Evolutionary conservation across 2,113 vertebrate genomes (phyloP), one percentile per base, ranked within the genome.

Genomic region (Callaeas wilsoni): DNA sequence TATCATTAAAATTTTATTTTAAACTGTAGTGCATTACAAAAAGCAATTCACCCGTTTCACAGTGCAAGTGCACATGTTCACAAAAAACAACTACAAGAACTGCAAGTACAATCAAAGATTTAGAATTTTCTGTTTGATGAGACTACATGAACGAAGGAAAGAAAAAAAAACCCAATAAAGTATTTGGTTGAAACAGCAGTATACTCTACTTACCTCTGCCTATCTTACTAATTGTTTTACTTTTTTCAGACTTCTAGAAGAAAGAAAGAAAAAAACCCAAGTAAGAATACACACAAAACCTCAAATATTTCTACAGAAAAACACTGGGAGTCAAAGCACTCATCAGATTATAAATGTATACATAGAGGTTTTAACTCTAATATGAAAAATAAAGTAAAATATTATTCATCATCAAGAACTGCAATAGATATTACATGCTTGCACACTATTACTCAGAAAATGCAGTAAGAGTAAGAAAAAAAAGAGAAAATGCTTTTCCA

Each of bases 181-280:
- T 39, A 77, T 55, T 63, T 55, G 25, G 25, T n/a, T n/a, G 50
- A 85, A 70, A 29, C 3, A 17, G 50, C 27, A 76, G 4, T 55
- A 56, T 10, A 52, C 11, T 62, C 84, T 84, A 95, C 97, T 98
- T 96, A 98, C 98, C 97, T 96, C 90, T 74, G 62, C 73, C 94
- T 92, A 78, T 88, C 94, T 96, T 95, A 84, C 59, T 92, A 55
- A 78, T 87, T n/a, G 62, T 59, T 88, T n/a, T 77, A 69, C 83
- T 95, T 92, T 95, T 96, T 91, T 90, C 90, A 87, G 94, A 95
- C 42, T 93, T 94, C 98, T 98, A 86, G 57, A 96, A 79, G 85
- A 78, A 90, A 74, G 30, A 12, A 78, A 13, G 9, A 6, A 83
- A 75, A 74, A 93, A 93, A 79, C 29, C 5, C 77, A 37, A 52